Evolutionary conservation across 2,888 invertebrate genomes (phyloP), one percentile per base, ranked within the genome.

Genomic region (Venusia cambrica): DNA sequence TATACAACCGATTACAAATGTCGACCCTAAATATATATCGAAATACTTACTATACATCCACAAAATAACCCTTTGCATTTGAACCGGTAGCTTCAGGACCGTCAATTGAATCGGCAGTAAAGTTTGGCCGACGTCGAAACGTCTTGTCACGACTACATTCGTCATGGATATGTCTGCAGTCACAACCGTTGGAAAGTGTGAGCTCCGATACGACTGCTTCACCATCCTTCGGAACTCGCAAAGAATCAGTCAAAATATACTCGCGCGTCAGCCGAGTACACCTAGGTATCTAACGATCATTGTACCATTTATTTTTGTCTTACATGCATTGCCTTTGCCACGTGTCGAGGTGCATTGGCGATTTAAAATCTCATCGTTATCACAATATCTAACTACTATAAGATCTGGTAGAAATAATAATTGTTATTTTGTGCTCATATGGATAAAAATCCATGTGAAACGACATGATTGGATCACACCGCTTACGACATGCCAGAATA

Each of bases 321-420:
- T 68, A 58, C 71, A 73, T 74, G 74, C 73, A 66, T 66, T 65
- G 74, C 72, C 73, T 65, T 66, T 65, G 74, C 72, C 71, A 65
- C 62, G 54, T 60, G 66, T 62, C 65, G 53, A 44, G 38, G 44
- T 48, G 59, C 62, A 67, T 73, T 69, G 74, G 68, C 74, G 73
- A 71, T 72, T 71, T 71, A 63, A 73, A 87, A 85, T 87, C 85
- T 87, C 85, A 84, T 77, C 73, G 70, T 78, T 87, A 87, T 87
- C 85, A 87, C 85, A 84, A 73, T 78, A 75, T 74, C 73, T 84
- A 83, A 75, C 77, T 84, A 84, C 61, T 68, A 66, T 73, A 81
- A 83, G 83, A 81, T 83, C 79, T 80, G 80, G 67, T 75, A 76
- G 72, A 74, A 74, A 70, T 71, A 73, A 76, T 66, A 73, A 65